Evolutionary conservation across 1,140 invertebrate genomes (phyloP), one percentile per base, ranked within the genome.

Genomic region (Drosophila mayri): DNA sequence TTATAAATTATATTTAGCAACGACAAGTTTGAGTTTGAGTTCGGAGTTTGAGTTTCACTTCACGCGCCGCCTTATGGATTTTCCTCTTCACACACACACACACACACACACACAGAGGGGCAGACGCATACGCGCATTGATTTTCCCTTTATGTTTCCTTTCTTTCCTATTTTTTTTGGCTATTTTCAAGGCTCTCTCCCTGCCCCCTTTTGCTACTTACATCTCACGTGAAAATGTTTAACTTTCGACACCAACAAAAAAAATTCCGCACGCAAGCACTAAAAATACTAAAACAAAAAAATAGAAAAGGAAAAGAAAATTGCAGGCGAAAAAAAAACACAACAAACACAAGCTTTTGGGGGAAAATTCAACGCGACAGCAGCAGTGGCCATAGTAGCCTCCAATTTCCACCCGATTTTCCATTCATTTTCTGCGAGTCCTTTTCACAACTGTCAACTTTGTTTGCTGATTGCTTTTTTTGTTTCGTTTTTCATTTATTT

Each of bases 201-300:
- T 50, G n/a, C 25, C n/a, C 28, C 25, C 20, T 20, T 61, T 20
- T 62, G 20, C 49, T 62, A 77, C 84, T 79, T 70, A 79, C 76
- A 88, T 79, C 52, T 87, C 73, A 72, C 68, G 59, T 68, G 20
- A 46, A 84, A 77, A 68, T 80, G 68, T 81, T 87, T 72, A 66
- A 77, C 68, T 80, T 61, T 76, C 22, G 72, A 83, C 76, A 84
- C 72, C 61, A 57, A 62, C 59, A 88, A 68, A 49, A 49, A 49
- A 30, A 30, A n/a, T 64, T 80, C 67, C 52, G 72, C 84, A 87
- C 84, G 84, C 85, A 82, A 87, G 38, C 84, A 88, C 80, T 78
- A 88, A 78, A 84, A 78, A 84, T 84, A 88, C 76, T 73, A 67
- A 8, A 70, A 57, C 40, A 67, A 72, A 62, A 73, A 72, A 59